Evolutionary conservation across 2,113 vertebrate genomes (phyloP), one percentile per base, ranked within the genome.

Genomic region (Pholis gunnellus): DNA sequence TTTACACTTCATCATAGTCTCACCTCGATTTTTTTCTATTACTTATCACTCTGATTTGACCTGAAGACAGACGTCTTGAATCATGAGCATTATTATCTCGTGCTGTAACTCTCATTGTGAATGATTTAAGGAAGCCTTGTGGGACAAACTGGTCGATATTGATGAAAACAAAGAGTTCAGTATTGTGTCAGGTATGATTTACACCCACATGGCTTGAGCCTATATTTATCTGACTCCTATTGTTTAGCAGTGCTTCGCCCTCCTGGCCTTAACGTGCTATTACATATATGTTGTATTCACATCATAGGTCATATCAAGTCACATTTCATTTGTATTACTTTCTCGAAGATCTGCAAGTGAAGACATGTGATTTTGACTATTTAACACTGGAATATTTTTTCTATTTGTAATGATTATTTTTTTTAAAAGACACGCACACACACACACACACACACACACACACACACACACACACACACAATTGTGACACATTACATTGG

Each of bases 181-280:
- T 52, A 42, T 57, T 34, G 31, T n/a, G 38, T 34, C n/a, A 50
- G 25, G 46, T 59, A 52, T 59, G 40, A 83, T 72, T 79, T 15
- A 74, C 4, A 56, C 65, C 36, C 29, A 57, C n/a, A n/a, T 1
- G 9, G 18, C 22, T 63, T 42, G 8, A 34, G 60, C 25, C 52
- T 63, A 36, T 72, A 68, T 75, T 72, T 72, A 77, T 72, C 72
- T 71, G 52, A 65, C 9, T 68, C 20, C 9, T 25, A 13, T 9
- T 57, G n/a, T 85, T 86, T 36, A 80, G 76, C 80, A 91, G 86
- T 92, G 81, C 87, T 82, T 67, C 92, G 9, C 86, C 80, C 92
- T 90, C 8, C 68, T 82, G 92, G 86, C 34, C 76, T 44, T 20
- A 11, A 59, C 25, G 14, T 69, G 86, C 25, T 17, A 92, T 3